phyloP scores from a whole-genome alignment of 1,140 invertebrate species.

The Brachystomella parvula region DNA sequence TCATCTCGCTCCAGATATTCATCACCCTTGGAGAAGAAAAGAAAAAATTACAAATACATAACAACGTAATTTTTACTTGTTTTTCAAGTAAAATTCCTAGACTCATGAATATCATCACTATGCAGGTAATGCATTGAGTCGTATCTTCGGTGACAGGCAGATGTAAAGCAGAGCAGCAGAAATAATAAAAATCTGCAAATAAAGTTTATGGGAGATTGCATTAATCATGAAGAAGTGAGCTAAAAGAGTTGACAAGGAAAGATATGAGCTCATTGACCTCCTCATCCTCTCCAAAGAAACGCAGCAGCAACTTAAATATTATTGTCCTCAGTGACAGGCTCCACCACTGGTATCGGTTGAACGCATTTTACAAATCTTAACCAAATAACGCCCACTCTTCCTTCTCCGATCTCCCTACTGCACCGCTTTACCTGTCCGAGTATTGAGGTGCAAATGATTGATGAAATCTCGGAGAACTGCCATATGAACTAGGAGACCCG shows the following conservation, averaged over 20 bases:
- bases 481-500: too few relatives aligned
- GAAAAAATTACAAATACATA: background rate
- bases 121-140: background rate
- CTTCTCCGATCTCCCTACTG: background rate
- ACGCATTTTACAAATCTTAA: background rate
- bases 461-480: too few relatives aligned
- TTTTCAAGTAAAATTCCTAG: background rate
- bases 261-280: constrained; percentile 27
- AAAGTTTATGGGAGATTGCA: too few relatives aligned
- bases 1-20: constrained; percentile 38
- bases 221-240: background rate
- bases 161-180: too few relatives aligned
- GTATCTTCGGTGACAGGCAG: background rate
- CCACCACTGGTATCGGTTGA: background rate
- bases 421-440: too few relatives aligned
- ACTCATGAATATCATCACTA: background rate
- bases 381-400: background rate
- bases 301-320: too few relatives aligned
- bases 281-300: constrained; percentile 22
- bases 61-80: background rate
- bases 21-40: constrained; percentile 26
- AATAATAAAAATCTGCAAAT: too few relatives aligned
- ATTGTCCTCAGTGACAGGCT: too few relatives aligned
- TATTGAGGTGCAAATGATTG: too few relatives aligned
- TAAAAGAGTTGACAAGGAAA: background rate